phyloP scores from a whole-genome alignment of 2,888 invertebrate genomes.

The Hypomecis atomaria region DNA sequence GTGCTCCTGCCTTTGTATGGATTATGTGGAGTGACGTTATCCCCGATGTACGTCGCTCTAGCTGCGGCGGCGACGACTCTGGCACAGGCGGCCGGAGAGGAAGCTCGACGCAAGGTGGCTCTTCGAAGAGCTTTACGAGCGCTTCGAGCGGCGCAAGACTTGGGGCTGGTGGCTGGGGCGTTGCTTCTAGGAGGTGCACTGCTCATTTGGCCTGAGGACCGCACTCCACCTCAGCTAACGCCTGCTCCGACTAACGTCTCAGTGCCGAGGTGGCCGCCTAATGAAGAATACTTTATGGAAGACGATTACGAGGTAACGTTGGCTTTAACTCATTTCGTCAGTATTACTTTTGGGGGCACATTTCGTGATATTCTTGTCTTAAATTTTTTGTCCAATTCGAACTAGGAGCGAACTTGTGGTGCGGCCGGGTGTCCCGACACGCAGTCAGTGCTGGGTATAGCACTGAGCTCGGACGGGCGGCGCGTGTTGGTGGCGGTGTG shows the following conservation, averaged over 20 bases:
- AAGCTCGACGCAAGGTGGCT: slow-evolving; percentile 67
- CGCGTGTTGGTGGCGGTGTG: slow-evolving; percentile 66
- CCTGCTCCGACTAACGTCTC: slow-evolving; percentile 68
- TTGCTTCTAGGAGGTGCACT: slow-evolving; percentile 75
- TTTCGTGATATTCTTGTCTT: no score
- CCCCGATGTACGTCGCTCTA: slow-evolving; percentile 84
- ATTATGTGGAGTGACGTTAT: slow-evolving; percentile 83
- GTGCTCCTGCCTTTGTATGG: slow-evolving; percentile 72
- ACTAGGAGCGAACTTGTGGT: slow-evolving; percentile 72
- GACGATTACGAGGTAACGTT: slow-evolving; percentile 82
- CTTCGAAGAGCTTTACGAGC: slow-evolving; percentile 73
- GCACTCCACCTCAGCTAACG: slow-evolving; percentile 71
- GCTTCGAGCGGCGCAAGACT: slow-evolving; percentile 75
- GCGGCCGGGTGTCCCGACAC: slow-evolving; percentile 74
- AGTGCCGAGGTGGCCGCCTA: slow-evolving; percentile 69
- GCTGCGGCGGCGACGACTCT: slow-evolving; percentile 85
- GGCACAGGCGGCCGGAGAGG: slow-evolving; percentile 82
- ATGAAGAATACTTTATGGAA: slow-evolving; percentile 82
- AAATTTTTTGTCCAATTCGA: background rate
- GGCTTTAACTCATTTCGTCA: slow-evolving; percentile 20
- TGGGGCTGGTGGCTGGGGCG: slow-evolving; percentile 74
- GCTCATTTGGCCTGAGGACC: slow-evolving; percentile 78
- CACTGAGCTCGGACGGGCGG: slow-evolving; percentile 68
- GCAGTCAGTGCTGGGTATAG: slow-evolving; percentile 63
- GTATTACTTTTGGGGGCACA: no score